These are phyloP conservation scores for Ameiurus melas DNA, from an alignment of 2,113 vertebrate genomes.

Conservation along the genomic window DNA sequence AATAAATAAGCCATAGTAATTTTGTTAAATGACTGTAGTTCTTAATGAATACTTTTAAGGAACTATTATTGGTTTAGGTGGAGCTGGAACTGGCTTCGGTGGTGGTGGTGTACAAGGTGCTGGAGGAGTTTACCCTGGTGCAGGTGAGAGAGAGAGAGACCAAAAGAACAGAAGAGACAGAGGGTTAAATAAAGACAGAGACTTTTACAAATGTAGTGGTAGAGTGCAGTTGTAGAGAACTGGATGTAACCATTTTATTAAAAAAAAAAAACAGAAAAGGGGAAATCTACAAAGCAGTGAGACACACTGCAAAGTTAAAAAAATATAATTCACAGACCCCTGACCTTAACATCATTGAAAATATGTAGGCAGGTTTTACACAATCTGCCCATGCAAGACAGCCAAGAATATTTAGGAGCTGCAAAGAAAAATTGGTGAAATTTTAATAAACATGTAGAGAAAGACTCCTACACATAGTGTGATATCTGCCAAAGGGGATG, in stretches of 20 bases:
- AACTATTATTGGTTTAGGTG: background rate
- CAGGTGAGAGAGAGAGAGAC: background rate
- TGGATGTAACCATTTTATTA: background rate
- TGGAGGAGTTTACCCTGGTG: constrained; percentile 21
- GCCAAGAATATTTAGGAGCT: background rate
- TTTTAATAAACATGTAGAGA: background rate
- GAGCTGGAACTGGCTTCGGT: constrained; percentile 9
- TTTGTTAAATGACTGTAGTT: no score
- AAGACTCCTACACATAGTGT: background rate
- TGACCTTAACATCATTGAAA: no score
- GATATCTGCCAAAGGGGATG: background rate
- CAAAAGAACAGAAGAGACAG: background rate
- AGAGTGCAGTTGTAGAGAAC: background rate
- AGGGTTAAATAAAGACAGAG: background rate
- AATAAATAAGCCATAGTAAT: no score
- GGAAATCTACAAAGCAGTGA: background rate
- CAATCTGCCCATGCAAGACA: no score
- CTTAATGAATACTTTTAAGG: background rate
- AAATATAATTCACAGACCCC: background rate
- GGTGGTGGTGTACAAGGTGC: constrained; percentile 2
- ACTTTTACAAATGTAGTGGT: no score
- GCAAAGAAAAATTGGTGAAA: background rate
- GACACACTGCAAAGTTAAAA: background rate
- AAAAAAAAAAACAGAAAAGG: background rate
- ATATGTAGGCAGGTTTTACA: background rate